phyloP scores from a whole-genome alignment of 2,888 invertebrate genomes.

The Phaedon cochleariae region DNA sequence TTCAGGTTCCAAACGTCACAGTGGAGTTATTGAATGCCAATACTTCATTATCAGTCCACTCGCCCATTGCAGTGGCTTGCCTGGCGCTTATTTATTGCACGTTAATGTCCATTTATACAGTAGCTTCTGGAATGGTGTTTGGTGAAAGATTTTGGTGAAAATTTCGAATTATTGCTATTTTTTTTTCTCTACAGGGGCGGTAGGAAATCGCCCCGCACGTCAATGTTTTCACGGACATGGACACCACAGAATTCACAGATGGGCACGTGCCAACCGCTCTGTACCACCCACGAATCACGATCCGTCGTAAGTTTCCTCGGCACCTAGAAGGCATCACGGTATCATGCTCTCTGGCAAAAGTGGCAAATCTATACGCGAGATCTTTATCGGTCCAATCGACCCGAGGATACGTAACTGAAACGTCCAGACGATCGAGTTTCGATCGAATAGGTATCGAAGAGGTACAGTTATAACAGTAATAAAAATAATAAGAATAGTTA shows the following conservation, averaged over 20 bases:
- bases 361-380: conserved; percentile 48
- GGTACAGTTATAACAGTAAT: background rate
- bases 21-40: too few species aligned
- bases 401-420: background rate
- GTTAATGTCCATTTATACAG: too few species aligned
- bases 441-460: background rate
- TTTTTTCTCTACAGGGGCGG: too few species aligned
- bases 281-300: conserved; percentile 54
- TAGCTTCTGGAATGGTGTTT: too few species aligned
- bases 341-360: conserved; percentile 35
- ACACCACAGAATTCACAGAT: too few species aligned
- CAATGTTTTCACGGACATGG: conserved; percentile 28
- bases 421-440: background rate
- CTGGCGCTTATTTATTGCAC: too few species aligned
- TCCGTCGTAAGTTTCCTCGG: conserved; percentile 41
- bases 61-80: too few species aligned
- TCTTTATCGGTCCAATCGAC: conserved; percentile 44
- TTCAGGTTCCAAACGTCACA: too few species aligned
- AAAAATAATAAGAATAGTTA: too few species aligned
- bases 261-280: conserved; percentile 55
- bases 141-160: too few species aligned
- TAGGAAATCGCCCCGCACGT: background rate
- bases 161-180: too few species aligned
- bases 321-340: conserved; percentile 53
- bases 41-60: too few species aligned